These are phyloP conservation scores for Pantherophis alleghaniensis DNA, from an alignment of 2,797 vertebrate genomes.

Conservation along the genomic window DNA sequence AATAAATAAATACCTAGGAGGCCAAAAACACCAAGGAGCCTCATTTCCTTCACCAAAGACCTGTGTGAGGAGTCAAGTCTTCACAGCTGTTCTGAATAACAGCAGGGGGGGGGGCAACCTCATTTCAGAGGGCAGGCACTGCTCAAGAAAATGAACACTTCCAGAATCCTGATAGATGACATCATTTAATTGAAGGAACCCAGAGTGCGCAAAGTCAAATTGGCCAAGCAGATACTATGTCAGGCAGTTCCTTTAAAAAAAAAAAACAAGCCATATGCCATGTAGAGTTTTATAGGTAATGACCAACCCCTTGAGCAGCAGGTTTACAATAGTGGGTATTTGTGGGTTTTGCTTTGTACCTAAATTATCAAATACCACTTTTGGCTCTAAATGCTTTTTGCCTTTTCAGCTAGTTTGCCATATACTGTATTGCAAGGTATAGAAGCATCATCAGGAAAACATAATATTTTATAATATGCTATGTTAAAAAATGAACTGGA, in stretches of 20 bases:
- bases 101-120: neutral
- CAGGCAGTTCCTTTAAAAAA: neutral
- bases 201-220: neutral
- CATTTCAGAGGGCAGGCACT: neutral
- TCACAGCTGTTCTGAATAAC: neutral
- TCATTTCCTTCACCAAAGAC: neutral
- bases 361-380: neutral
- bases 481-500: neutral
- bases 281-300: neutral
- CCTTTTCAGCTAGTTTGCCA: neutral
- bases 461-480: neutral
- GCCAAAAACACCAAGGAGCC: neutral
- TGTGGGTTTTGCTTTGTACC: neutral
- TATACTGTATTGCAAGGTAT: neutral
- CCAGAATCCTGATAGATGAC: neutral
- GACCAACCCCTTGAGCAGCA: neutral
- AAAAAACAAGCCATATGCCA: neutral
- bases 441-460: neutral
- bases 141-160: neutral
- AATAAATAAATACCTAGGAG: neutral
- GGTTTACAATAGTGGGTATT: neutral
- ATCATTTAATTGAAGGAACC: neutral
- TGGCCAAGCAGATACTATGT: neutral
- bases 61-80: neutral
- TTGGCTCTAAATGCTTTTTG: neutral